These are phyloP conservation scores for Psittacula derbiana DNA, from an alignment of 2,797 vertebrate genomes.

Conservation along the genomic window DNA sequence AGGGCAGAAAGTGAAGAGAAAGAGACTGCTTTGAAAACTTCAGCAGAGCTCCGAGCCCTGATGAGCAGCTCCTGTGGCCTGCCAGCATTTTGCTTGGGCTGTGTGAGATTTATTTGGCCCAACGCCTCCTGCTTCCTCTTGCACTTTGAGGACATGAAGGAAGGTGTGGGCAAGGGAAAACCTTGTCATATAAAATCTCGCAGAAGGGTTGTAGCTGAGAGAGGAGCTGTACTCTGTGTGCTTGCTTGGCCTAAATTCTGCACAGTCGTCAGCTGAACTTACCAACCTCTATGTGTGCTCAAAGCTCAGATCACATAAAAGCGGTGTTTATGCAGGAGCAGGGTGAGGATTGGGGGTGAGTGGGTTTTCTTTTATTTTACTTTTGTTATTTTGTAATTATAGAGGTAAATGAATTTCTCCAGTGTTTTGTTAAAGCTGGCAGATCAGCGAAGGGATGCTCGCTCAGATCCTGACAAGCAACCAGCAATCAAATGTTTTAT, in stretches of 20 bases:
- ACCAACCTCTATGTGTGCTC: neutral
- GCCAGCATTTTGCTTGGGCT: neutral
- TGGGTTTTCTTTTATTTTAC: neutral
- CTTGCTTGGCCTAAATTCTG: neutral
- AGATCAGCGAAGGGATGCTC: neutral
- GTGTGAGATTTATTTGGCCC: neutral
- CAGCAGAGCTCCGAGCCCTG: neutral
- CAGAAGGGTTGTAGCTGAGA: neutral
- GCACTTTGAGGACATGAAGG: neutral
- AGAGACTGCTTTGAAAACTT: neutral
- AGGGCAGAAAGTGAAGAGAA: neutral
- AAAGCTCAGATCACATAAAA: neutral
- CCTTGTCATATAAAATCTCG: neutral
- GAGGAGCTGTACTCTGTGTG: neutral
- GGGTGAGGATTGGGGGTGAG: rapidly evolving
- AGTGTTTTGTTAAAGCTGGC: neutral
- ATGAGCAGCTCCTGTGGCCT: neutral
- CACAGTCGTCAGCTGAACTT: neutral
- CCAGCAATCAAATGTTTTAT: neutral
- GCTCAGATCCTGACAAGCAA: neutral
- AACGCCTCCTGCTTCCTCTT: neutral
- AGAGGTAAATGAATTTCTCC: neutral
- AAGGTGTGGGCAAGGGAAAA: neutral
- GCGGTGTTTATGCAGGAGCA: neutral
- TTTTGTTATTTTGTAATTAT: neutral